These are phyloP conservation scores for Ichneumoninae sp. DNA, from an alignment of 2,888 invertebrate genomes.

Conservation along the genomic window DNA sequence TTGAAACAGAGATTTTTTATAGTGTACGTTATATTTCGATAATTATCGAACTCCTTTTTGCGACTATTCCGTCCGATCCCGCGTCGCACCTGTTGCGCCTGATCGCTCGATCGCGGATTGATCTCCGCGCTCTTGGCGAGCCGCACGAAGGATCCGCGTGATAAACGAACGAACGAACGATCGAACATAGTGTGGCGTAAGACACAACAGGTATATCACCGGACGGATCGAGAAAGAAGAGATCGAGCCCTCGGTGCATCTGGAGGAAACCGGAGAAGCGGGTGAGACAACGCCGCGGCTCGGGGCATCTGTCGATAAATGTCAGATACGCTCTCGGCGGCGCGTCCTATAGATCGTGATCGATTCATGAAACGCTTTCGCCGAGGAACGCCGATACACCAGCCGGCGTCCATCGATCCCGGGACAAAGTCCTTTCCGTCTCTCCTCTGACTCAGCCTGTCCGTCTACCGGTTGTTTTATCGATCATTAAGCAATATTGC, in stretches of 20 bases:
- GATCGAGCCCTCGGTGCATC: constrained; percentile 39
- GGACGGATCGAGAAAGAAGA: constrained; percentile 50
- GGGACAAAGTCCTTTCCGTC: constrained; percentile 7
- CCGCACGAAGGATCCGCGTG: constrained; percentile 14
- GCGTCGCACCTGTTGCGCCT: not conserved
- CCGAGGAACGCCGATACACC: constrained; percentile 31
- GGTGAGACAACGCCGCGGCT: constrained; percentile 51
- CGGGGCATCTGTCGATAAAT: constrained; percentile 64
- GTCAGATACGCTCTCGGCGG: constrained; percentile 65
- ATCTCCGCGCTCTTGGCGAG: constrained; percentile 2
- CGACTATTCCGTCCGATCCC: no score
- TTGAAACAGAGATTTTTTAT: no score
- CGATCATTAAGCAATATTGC: constrained; percentile 20
- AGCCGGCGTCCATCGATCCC: constrained; percentile 25
- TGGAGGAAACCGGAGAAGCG: constrained; percentile 50
- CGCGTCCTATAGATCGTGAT: constrained; percentile 57
- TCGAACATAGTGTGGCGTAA: constrained; percentile 51
- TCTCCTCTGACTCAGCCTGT: not conserved
- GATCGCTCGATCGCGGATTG: not conserved
- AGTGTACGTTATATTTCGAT: no score
- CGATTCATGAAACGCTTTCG: constrained; percentile 64
- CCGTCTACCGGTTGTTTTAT: constrained; percentile 23
- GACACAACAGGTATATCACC: constrained; percentile 42
- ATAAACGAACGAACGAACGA: constrained; percentile 36
- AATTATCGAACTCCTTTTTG: no score